Evolutionary conservation across 2,888 invertebrate genomes (phyloP).

Genomic region (Myathropa florea): DNA sequence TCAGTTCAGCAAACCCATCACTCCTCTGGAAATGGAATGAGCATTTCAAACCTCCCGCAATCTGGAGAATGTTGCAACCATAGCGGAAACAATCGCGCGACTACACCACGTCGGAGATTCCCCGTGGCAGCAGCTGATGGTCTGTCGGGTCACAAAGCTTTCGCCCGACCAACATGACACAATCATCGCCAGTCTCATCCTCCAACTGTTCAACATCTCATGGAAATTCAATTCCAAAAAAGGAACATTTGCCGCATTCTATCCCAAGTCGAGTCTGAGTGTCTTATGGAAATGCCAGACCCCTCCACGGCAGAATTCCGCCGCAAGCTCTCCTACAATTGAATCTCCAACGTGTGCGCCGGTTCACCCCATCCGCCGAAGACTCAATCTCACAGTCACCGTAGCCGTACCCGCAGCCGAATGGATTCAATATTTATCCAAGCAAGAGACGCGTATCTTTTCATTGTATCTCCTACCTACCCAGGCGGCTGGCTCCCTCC

Average conservation of each 20-base stretch:
- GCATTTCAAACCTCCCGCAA: not conserved
- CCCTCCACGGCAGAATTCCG: conserved; percentile 15
- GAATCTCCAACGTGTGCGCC: conserved; percentile 1
- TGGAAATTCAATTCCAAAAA: not conserved
- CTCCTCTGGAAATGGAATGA: not conserved
- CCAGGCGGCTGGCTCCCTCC: conserved; percentile 21
- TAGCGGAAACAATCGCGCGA: not conserved
- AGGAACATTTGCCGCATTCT: not conserved
- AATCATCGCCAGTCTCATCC: not conserved
- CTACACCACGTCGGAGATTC: not conserved
- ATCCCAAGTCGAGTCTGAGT: not conserved
- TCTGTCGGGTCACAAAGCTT: not conserved
- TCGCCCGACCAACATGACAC: not conserved
- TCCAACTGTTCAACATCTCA: not conserved
- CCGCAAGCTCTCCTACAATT: conserved; percentile 29
- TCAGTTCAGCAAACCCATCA: not conserved
- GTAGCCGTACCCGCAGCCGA: not conserved
- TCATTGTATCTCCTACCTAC: conserved; percentile 30
- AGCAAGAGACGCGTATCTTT: conserved; percentile 12
- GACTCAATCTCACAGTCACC: not conserved
- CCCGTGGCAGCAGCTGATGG: not conserved
- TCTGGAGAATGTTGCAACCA: not conserved
- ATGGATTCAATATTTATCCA: conserved; percentile 32
- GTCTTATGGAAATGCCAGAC: conserved; percentile 33
- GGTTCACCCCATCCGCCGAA: conserved; percentile 1